Conservation (phyloP, 2,888 invertebrate genomes). For the Thymelicus lineola region DNA sequence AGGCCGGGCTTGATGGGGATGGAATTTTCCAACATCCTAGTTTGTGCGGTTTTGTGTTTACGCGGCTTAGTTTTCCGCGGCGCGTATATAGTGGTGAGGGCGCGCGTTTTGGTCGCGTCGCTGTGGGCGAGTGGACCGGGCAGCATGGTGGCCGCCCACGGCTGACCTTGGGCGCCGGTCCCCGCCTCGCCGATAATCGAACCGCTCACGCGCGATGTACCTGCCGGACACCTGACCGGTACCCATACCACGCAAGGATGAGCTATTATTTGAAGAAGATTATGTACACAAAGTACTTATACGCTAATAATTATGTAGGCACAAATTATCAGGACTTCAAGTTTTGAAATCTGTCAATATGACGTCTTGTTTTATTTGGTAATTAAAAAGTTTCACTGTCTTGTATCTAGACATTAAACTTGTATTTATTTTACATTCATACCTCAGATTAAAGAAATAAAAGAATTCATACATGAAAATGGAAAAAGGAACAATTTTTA, state of each 20-base stretch:
- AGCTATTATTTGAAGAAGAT: background rate
- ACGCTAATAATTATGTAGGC: no score
- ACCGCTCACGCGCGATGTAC: constrained; percentile 51
- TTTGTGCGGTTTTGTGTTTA: constrained; percentile 71
- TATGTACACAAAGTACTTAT: no score
- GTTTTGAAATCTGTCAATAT: background rate
- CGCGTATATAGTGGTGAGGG: constrained; percentile 78
- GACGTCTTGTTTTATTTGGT: background rate
- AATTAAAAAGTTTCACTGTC: background rate
- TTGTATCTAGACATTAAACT: background rate
- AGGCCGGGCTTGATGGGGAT: constrained; percentile 66
- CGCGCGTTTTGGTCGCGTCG: constrained; percentile 73
- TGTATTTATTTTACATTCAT: no score
- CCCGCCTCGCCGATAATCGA: constrained; percentile 52
- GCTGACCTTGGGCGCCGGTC: constrained; percentile 66
- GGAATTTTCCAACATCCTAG: constrained; percentile 76
- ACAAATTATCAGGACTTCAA: no score
- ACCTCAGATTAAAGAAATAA: no score
- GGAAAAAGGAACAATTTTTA: no score
- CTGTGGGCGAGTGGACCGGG: constrained; percentile 74
- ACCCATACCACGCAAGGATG: constrained; percentile 22
- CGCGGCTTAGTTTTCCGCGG: constrained; percentile 72
- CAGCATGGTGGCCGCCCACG: constrained; percentile 74
- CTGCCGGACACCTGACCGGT: constrained; percentile 40
- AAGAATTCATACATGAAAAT: no score